Conservation (phyloP, 2,888 invertebrate genomes). For the Pseudococcus viburni region DNA sequence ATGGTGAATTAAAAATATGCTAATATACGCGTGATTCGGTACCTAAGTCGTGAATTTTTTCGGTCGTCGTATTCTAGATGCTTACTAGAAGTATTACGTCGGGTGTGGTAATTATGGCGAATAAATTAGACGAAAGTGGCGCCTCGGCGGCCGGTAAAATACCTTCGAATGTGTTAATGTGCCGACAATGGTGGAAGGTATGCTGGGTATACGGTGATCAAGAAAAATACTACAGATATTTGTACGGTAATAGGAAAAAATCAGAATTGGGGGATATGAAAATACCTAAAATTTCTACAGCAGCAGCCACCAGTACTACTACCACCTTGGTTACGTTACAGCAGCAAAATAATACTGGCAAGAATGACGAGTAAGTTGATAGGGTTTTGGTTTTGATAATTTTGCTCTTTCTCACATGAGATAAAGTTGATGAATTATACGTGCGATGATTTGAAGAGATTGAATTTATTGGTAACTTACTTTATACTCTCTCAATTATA, state of each 20-base stretch:
- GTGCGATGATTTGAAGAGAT: too few species aligned
- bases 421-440: too few species aligned
- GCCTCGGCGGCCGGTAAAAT: constrained; percentile 39
- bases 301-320: constrained; percentile 54
- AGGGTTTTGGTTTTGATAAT: too few species aligned
- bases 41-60: neutral
- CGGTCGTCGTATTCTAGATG: neutral
- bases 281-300: constrained; percentile 49
- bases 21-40: neutral
- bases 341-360: constrained; percentile 42
- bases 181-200: constrained; percentile 92
- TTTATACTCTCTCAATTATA: too few species aligned
- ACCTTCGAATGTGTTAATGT: constrained; percentile 83
- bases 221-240: constrained; percentile 86
- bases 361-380: constrained; percentile 58
- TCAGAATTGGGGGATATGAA: constrained; percentile 46
- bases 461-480: too few species aligned
- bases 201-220: constrained; percentile 90
- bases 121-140: constrained; percentile 47
- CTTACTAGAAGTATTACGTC: constrained; percentile 40
- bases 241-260: constrained; percentile 76
- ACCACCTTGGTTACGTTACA: constrained; percentile 59
- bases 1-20: neutral
- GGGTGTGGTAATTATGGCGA: constrained; percentile 47
- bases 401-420: too few species aligned